phyloP scores from a whole-genome alignment of 2,113 vertebrate genomes.

The Strigops habroptila region DNA sequence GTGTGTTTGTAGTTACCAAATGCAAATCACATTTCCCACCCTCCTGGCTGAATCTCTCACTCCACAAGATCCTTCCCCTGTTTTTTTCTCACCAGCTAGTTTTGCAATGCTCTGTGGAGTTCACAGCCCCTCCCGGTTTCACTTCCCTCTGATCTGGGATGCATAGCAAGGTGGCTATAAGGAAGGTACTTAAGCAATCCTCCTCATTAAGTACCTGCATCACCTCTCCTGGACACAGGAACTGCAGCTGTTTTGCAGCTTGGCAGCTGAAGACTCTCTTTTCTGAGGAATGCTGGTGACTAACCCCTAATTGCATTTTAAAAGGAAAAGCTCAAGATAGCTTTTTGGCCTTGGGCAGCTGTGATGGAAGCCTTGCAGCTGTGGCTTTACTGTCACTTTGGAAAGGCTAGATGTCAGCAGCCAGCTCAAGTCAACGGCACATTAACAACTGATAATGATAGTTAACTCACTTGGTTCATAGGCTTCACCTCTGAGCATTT shows the following conservation, averaged over 20 bases:
- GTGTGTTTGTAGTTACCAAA: constrained; percentile 53
- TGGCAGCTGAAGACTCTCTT: background rate
- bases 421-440: background rate
- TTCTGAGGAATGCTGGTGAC: background rate
- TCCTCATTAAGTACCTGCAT: background rate
- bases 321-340: background rate
- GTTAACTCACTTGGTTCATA: background rate
- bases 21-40: constrained; percentile 56
- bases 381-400: background rate
- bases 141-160: background rate
- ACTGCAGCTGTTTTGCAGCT: background rate
- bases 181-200: background rate
- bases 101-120: background rate
- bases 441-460: background rate
- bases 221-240: background rate
- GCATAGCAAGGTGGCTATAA: background rate
- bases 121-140: background rate
- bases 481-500: background rate
- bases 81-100: background rate
- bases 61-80: background rate
- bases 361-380: background rate
- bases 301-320: background rate
- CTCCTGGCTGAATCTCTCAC: constrained; percentile 22
- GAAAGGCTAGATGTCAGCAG: background rate
- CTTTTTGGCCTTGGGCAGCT: background rate